phyloP scores from a whole-genome alignment of 2,888 invertebrate genomes.

The Cataglyphis livida region DNA sequence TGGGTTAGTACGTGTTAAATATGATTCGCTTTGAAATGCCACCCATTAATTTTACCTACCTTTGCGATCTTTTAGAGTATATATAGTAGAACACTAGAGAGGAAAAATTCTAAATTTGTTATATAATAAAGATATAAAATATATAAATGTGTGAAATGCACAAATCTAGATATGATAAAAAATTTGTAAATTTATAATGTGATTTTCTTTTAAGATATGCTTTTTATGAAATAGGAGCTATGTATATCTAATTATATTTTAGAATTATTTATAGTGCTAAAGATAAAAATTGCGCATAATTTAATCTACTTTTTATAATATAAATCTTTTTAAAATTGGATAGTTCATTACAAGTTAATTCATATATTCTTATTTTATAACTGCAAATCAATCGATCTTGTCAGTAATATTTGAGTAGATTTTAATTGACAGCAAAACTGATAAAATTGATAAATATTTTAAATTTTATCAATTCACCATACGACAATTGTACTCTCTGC shows the following conservation, averaged over 20 bases:
- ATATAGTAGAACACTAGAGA: neutral
- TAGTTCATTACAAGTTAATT: neutral
- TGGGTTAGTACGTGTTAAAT: slow-evolving; percentile 1
- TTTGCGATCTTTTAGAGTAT: neutral
- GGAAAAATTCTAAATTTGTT: neutral
- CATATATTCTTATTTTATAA: neutral
- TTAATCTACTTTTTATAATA: neutral
- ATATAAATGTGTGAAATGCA: neutral
- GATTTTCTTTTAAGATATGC: neutral
- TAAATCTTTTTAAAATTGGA: neutral
- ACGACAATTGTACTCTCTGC: neutral
- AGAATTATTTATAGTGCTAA: neutral
- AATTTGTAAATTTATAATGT: neutral
- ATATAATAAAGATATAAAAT: neutral
- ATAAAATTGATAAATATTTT: slow-evolving; percentile 15
- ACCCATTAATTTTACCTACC: neutral
- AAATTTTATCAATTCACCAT: slow-evolving; percentile 24
- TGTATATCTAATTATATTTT: neutral
- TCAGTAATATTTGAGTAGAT: neutral
- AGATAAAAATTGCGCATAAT: neutral
- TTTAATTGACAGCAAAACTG: slow-evolving; percentile 2
- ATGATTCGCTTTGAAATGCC: slow-evolving; percentile 18
- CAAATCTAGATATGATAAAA: neutral
- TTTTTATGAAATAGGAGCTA: neutral
- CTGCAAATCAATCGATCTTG: neutral